Evolutionary conservation across 2,797 vertebrate genomes (phyloP).

Genomic region (Esox masquinongy): DNA sequence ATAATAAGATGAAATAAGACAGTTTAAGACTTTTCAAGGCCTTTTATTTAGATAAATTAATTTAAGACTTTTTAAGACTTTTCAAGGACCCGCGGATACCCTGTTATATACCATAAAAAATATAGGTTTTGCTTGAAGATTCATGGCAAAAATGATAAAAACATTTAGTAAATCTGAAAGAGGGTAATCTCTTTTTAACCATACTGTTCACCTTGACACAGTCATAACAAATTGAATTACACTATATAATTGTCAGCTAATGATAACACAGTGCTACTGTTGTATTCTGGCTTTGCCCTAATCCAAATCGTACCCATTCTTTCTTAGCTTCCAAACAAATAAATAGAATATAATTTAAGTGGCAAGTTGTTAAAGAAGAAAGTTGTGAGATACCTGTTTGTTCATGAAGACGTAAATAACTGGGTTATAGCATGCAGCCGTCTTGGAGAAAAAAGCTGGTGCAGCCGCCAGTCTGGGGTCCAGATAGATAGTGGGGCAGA

Average conservation of each 20-base stretch:
- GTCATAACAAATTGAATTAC: not conserved
- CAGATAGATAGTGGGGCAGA: constrained; percentile 79
- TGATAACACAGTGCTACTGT: not conserved
- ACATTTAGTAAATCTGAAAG: too few relatives aligned
- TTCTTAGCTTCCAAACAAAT: not conserved
- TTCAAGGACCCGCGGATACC: too few relatives aligned
- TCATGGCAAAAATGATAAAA: too few relatives aligned
- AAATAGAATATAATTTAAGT: not conserved
- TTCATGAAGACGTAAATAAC: constrained; percentile 94
- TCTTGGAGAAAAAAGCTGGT: constrained; percentile 91
- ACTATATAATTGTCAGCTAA: not conserved
- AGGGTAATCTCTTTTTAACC: too few relatives aligned
- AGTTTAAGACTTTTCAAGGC: too few relatives aligned
- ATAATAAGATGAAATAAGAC: too few relatives aligned
- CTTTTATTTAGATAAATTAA: too few relatives aligned
- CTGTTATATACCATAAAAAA: too few relatives aligned
- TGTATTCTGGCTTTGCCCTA: not conserved
- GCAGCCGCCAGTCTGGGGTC: constrained; percentile 83
- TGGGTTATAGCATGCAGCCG: constrained; percentile 88
- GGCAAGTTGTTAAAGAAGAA: not conserved
- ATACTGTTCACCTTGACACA: not conserved
- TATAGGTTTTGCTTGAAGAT: too few relatives aligned
- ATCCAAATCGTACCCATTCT: not conserved
- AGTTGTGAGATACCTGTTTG: constrained; percentile 79
- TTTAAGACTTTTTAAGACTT: too few relatives aligned